Base-by-base conservation (phyloP, 2,113 vertebrate genomes). In the Macheiramphus alcinus region DNA sequence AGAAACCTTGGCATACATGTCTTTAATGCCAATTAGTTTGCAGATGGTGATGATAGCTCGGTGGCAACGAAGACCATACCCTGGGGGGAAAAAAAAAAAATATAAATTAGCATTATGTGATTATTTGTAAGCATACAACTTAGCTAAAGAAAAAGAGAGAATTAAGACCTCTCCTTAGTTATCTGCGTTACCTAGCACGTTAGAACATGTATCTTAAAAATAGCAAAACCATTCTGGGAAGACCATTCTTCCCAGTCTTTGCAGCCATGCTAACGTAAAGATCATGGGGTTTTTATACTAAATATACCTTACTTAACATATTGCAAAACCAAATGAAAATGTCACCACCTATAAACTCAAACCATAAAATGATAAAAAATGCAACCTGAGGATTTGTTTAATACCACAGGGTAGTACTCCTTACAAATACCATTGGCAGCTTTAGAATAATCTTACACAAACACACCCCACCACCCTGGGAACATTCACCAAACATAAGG, bases 21-120 rank as follows among this genome's bases (percentile, higher is more conserved):
- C 99, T 97, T 98, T 91, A 79, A 99, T 98, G 13, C 99, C 99
- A 34, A 99, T 99, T 50, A 99, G 98, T 71, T 98, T 99, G 97
- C 99, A 99, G 65, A 99, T 93, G 67, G 99, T 99, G 96, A 99
- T 99, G 96, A 99, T 97, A 7, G 99, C 99, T 47, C 99, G 97
- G 95, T 99, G 99, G 96, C 99, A 99, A 94, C 4, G 99, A 48
- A 99, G 99, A 65, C 99, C 99, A 14, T 99, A 98, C 16, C 99
- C 99, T 99, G 94, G 42, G 65, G 58, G 29, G 42, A 32, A 43
- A 43, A 43, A 3, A 7, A 36, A 10, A 23, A 48, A 7, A 48
- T 40, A 47, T 4, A 45, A 83, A 80, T 72, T 16, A 89, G 58
- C 68, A 52, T 25, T 42, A 16, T 12, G 11, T 16, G 68, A 42